Evolutionary conservation across 2,113 vertebrate species (phyloP).

Genomic region (Sula dactylatra): DNA sequence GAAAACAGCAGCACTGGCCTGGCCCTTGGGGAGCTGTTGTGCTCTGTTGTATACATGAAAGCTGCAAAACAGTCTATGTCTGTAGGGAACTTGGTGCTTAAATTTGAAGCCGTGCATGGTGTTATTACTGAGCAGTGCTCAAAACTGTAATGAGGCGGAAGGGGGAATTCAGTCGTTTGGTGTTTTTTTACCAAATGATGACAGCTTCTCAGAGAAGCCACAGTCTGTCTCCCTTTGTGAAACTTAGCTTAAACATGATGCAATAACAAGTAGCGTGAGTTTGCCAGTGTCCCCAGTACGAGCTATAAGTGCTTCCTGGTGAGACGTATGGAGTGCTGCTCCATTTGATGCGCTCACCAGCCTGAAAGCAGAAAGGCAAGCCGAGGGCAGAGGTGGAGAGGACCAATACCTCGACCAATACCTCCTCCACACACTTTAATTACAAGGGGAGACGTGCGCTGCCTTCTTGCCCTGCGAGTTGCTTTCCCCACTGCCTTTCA

Average conservation of each 20-base stretch:
- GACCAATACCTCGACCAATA: background rate
- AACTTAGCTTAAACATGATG: background rate
- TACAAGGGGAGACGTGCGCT: accelerated
- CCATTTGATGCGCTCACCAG: background rate
- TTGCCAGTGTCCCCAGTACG: background rate
- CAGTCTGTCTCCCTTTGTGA: background rate
- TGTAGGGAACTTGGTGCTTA: background rate
- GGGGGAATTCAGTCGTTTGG: background rate
- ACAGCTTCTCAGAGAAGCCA: background rate
- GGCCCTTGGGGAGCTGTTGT: background rate
- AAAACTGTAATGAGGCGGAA: accelerated
- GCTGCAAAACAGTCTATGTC: background rate
- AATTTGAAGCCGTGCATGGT: background rate
- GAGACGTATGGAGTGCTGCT: background rate
- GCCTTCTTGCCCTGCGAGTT: accelerated
- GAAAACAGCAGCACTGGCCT: background rate
- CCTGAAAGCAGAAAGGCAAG: background rate
- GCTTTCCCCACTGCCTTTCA: background rate
- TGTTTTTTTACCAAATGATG: background rate
- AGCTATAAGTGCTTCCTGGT: background rate
- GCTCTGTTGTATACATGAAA: background rate
- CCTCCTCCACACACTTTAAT: background rate
- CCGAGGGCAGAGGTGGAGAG: background rate
- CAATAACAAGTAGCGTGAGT: background rate
- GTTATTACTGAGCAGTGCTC: background rate